Evolutionary conservation across 2,113 vertebrate species (phyloP).

Genomic region (Callorhinus ursinus): DNA sequence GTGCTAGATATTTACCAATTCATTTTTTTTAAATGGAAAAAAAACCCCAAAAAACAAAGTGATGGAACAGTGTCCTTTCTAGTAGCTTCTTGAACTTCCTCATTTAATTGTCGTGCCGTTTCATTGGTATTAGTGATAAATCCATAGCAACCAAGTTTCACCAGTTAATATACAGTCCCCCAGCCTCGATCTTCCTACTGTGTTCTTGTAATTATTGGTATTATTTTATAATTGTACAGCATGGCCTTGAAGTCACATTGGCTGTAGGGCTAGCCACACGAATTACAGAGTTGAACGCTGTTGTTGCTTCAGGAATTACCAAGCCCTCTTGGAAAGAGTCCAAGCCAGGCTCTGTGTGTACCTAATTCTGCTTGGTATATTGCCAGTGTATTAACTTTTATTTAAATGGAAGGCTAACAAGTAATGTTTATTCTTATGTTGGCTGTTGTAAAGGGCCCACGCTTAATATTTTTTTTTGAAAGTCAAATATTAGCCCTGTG

Average conservation of each 20-base stretch:
- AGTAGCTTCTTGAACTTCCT: neutral
- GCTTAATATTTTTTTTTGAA: constrained; percentile 31
- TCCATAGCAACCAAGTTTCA: neutral
- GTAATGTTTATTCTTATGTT: constrained; percentile 39
- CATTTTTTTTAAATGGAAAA: neutral
- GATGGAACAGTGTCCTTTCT: neutral
- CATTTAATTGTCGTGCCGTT: neutral
- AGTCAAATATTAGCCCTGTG: constrained; percentile 18
- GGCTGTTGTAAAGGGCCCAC: neutral
- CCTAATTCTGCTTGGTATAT: constrained; percentile 52
- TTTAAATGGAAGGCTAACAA: constrained; percentile 46
- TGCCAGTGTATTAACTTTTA: constrained; percentile 64
- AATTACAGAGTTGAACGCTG: neutral
- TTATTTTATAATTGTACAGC: constrained; percentile 63
- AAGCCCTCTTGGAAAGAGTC: constrained; percentile 55
- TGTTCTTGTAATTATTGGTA: constrained; percentile 55
- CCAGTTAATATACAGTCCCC: neutral
- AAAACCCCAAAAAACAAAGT: neutral
- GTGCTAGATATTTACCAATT: neutral
- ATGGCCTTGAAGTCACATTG: neutral
- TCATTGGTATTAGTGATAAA: neutral
- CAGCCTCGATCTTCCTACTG: neutral
- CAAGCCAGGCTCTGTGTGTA: constrained; percentile 27
- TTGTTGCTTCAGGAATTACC: constrained; percentile 59
- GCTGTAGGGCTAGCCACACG: neutral